A percentile compares a stretch with the other conserved stretches of the same genome.
These are phyloP conservation scores for Lobophora halterata DNA, from an alignment of 2,888 invertebrate genomes.

Conservation along the genomic window DNA sequence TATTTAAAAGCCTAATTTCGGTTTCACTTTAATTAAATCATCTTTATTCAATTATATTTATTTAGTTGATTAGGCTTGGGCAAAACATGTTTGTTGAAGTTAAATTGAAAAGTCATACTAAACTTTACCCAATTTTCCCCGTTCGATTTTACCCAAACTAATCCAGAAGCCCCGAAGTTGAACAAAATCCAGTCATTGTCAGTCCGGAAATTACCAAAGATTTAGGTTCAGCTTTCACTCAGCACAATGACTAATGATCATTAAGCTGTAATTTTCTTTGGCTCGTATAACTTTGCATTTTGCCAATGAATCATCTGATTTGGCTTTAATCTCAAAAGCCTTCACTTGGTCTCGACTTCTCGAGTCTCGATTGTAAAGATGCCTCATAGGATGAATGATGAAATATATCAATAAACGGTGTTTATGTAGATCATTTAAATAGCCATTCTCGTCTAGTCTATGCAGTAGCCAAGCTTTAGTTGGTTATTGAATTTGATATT, in stretches of 20 bases:
- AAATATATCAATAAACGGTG: no score
- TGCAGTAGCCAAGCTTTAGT: not conserved
- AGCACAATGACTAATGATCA: slow-evolving; percentile 3
- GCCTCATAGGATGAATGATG: no score
- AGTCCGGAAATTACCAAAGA: slow-evolving; percentile 10
- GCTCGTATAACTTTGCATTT: not conserved
- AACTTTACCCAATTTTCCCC: not conserved
- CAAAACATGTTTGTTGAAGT: no score
- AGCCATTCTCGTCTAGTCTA: slow-evolving; percentile 1
- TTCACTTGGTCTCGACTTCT: not conserved
- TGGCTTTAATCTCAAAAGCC: not conserved
- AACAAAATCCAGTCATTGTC: slow-evolving; percentile 8
- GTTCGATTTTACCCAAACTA: slow-evolving; percentile 2
- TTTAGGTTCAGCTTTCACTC: slow-evolving; percentile 8
- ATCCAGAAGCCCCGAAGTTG: slow-evolving; percentile 8
- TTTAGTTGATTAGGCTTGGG: no score
- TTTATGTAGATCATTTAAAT: slow-evolving; percentile 3
- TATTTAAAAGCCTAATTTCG: no score
- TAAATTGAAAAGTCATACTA: no score
- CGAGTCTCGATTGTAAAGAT: no score
- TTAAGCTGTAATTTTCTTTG: no score
- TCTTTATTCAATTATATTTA: no score
- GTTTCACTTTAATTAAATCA: no score
- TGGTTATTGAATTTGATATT: slow-evolving; percentile 9
- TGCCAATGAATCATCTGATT: not conserved